Evolutionary conservation across 2,797 vertebrate species (phyloP), one percentile per base, ranked within the genome.

Genomic region (Chiroxiphia lanceolata): DNA sequence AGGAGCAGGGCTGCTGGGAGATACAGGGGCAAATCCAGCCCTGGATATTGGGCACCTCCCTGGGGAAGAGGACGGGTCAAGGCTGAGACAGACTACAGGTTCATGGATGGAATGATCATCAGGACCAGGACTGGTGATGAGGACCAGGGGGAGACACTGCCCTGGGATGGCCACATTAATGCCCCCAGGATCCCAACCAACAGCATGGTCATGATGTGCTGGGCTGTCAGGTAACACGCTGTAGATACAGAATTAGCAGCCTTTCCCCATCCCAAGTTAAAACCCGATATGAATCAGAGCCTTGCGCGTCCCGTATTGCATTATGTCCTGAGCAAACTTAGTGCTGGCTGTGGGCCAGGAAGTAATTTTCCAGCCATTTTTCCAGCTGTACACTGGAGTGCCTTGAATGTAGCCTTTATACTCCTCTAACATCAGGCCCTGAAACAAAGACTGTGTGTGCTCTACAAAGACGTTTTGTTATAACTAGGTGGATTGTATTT

Each of bases 321-420:
- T 89, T 90, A 86, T 78, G 33, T 90, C 50, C 53, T 75, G 75
- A 94, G 74, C 93, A 94, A 94, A 87, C 85, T 82, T 83, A 89
- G 71, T 50, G 70, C 86, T 96, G 95, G 95, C 81, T 90, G 45
- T 61, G 31, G 48, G 81, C 95, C 95, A 95, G 88, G 80, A 84
- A 87, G 94, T 95, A 93, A 92, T 96, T 97, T 96, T 95, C 95
- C 95, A 97, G 53, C 82, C 86, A 84, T 96, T 96, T 95, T 95
- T 96, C 94, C 95, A 96, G 95, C 91, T 95, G 90, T 91, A 80
- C 64, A 27, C 57, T 89, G 60, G 70, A 91, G 56, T 83, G 68
- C 70, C 70, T 79, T 96, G 94, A 96, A 96, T 95, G 91, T 68
- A 77, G 94, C 86, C 95, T 95, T 96, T 96, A 93, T 94, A 40